phyloP scores from a whole-genome alignment of 2,888 invertebrate genomes.

The Platycheirus rosarum region DNA sequence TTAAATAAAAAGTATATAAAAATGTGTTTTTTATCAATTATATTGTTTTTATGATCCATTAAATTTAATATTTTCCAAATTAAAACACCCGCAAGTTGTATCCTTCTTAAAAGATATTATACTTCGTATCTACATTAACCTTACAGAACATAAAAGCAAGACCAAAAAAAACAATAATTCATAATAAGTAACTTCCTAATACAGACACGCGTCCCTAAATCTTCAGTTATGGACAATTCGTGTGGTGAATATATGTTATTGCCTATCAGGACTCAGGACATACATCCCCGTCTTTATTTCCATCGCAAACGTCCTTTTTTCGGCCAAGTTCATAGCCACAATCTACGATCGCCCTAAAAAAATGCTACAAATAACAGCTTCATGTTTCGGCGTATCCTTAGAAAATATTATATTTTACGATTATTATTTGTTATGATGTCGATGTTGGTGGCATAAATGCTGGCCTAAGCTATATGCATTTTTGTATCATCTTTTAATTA shows the following conservation, averaged over 20 bases:
- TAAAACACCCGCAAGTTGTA: no score
- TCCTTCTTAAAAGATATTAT: no score
- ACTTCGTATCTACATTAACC: not conserved
- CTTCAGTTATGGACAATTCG: conserved; percentile 45
- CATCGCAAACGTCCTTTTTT: conserved; percentile 36
- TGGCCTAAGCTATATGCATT: conserved; percentile 59
- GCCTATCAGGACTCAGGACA: conserved; percentile 9
- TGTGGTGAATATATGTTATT: conserved; percentile 38
- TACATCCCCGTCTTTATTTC: conserved; percentile 38
- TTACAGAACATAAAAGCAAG: not conserved
- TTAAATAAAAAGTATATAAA: no score
- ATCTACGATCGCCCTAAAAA: conserved; percentile 39
- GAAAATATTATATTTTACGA: conserved; percentile 71
- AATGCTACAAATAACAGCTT: conserved; percentile 48
- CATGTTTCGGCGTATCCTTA: conserved; percentile 50
- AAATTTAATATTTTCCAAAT: no score
- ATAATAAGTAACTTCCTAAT: conserved; percentile 69
- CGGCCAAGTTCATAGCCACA: conserved; percentile 44
- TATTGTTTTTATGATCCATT: no score
- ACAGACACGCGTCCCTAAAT: conserved; percentile 44
- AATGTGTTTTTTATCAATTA: no score
- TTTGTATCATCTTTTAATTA: conserved; percentile 74
- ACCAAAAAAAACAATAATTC: conserved; percentile 42
- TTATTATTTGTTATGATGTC: conserved; percentile 71
- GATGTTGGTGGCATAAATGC: conserved; percentile 67